These are phyloP conservation scores for Caenorhabditis plicata DNA, from an alignment of 2,888 invertebrate species.

Conservation along the genomic window DNA sequence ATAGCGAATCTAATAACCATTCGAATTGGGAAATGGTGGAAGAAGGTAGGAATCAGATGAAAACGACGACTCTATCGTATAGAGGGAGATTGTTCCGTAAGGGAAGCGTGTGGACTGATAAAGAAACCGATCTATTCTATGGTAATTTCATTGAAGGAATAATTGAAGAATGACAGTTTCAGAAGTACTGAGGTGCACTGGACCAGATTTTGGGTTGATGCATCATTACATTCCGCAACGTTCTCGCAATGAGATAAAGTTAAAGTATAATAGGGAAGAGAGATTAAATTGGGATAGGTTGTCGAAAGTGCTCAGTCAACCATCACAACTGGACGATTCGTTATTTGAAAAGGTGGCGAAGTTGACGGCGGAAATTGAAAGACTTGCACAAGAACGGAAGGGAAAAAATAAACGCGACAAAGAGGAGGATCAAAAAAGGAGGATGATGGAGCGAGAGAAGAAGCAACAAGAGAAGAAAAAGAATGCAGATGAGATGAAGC, in stretches of 20 bases:
- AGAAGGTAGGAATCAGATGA: conserved; percentile 39
- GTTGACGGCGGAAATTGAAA: conserved; percentile 13
- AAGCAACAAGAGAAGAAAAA: conserved; percentile 6
- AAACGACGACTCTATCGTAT: conserved; percentile 57
- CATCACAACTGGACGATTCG: conserved; percentile 9
- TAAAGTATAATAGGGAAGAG: conserved; percentile 61
- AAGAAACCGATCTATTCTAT: conserved; percentile 60
- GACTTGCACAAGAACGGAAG: conserved; percentile 10
- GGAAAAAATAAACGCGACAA: conserved; percentile 9
- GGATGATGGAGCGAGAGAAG: conserved; percentile 2
- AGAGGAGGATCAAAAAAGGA: conserved; percentile 9
- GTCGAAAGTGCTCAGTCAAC: conserved; percentile 8
- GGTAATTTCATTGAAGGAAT: conserved; percentile 20
- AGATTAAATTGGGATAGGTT: conserved; percentile 38
- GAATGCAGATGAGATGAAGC: conserved; percentile 1
- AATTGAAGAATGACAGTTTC: conserved; percentile 7
- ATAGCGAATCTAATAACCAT: conserved; percentile 19
- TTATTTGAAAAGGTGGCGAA: conserved; percentile 4
- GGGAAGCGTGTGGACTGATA: conserved; percentile 44
- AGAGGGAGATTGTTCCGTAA: conserved; percentile 42
- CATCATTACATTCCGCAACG: conserved; percentile 58
- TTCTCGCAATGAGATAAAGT: conserved; percentile 58
- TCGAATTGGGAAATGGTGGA: conserved; percentile 55
- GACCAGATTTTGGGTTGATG: conserved; percentile 62
- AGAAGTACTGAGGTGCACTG: conserved; percentile 57